These are phyloP conservation scores for Trematocara stigmaticum DNA, from an alignment of 2,113 vertebrate genomes.

Conservation along the genomic window DNA sequence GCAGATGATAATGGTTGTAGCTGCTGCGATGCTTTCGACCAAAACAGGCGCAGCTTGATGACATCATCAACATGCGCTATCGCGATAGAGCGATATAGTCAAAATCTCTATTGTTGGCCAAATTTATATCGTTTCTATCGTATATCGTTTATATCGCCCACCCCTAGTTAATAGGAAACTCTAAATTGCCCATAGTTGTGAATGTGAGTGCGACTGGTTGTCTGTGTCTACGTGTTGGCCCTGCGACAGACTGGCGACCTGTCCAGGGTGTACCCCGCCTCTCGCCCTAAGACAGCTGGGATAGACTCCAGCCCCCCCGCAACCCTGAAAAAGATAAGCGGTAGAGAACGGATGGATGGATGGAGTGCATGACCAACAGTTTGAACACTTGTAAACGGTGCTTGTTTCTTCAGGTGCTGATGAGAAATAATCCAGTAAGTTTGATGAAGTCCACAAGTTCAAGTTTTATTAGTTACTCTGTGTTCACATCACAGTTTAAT, in stretches of 20 bases:
- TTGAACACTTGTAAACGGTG: neutral
- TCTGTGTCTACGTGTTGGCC: neutral
- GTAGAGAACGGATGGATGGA: neutral
- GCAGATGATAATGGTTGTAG: too few species aligned
- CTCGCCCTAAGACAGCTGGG: neutral
- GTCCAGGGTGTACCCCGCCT: neutral
- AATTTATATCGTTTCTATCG: too few species aligned
- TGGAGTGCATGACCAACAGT: neutral
- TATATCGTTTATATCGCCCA: too few species aligned
- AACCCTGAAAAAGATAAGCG: neutral
- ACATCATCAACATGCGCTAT: too few species aligned
- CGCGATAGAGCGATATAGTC: too few species aligned
- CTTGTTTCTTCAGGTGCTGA: neutral
- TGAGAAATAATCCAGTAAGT: neutral
- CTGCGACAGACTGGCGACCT: neutral
- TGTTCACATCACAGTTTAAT: neutral
- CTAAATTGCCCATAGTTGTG: neutral
- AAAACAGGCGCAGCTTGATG: too few species aligned
- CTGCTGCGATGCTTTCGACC: too few species aligned
- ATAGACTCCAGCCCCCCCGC: accelerated
- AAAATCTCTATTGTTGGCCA: too few species aligned
- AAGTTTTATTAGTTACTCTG: neutral
- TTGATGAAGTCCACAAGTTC: neutral
- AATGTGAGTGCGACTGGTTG: neutral
- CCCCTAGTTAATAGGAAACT: neutral